Evolutionary conservation across 2,888 invertebrate species (phyloP), one percentile per base, ranked within the genome.

Genomic region (Cephus pulcher): DNA sequence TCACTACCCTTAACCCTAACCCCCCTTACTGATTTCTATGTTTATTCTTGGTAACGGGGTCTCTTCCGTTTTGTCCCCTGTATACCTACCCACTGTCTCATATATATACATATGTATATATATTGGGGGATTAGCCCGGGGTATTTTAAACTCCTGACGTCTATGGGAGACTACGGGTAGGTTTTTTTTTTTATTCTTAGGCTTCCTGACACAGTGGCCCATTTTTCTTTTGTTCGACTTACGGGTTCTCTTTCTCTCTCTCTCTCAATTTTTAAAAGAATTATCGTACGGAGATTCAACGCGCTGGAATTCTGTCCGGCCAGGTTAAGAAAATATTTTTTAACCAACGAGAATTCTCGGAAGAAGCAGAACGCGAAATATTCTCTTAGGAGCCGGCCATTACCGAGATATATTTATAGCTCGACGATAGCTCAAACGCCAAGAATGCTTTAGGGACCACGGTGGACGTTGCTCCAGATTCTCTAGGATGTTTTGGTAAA

Each of bases 341-440:
- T 23, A 23, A 12, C 23, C 15, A 40, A 6, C 15, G 40, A 23
- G 40, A 40, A 40, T 40, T 40, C 40, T 40, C 40, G 40, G 40
- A 23, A 40, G 40, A 15, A 40, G 23, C 40, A 6, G 40, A 3
- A 71, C 71, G 71, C 71, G 30, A 71, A 71, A 71, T 71, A 71
- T 71, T 71, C 32, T 71, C 71, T 71, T 0, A 3, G 11, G 11
- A 33, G 12, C 11, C 30, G n/a, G 70, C n/a, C 33, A 33, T 33
- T 71, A n/a, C 71, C 71, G 15, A 71, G 71, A 71, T 33, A 33
- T 71, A 71, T 71, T 71, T 71, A 71, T 71, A 71, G 33, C 71
- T 33, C 32, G 33, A 23, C 71, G 71, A 71, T 71, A 71, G 71
- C 33, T 71, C 71, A 71, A 71, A 71, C 71, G 71, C 71, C 71